Conservation (phyloP, 2,888 invertebrate genomes). For the Polietes domitor region DNA sequence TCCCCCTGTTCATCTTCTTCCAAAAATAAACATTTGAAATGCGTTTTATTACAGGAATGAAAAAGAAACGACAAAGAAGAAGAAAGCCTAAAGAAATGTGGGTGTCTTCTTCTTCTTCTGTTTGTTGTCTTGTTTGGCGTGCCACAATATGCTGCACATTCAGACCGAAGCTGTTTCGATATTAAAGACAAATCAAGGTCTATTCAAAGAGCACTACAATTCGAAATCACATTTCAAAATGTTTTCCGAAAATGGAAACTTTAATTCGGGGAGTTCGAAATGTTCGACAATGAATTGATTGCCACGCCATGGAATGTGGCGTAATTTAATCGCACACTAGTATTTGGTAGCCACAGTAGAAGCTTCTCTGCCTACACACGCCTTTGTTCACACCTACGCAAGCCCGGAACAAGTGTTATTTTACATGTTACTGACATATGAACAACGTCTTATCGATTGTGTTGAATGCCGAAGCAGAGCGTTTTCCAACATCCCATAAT, state of each 20-base stretch:
- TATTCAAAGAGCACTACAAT: conserved; percentile 13
- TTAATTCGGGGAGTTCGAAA: neutral
- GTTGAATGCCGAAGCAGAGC: no score
- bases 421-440: no score
- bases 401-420: no score
- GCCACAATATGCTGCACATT: conserved; percentile 5
- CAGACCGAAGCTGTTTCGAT: conserved; percentile 34
- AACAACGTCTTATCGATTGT: no score
- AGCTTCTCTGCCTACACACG: no score
- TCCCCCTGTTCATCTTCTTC: conserved; percentile 5
- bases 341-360: no score
- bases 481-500: no score
- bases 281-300: no score
- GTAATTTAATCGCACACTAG: no score
- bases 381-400: no score
- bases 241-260: neutral
- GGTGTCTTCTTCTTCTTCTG: conserved; percentile 13
- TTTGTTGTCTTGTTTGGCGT: conserved; percentile 3
- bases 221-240: neutral
- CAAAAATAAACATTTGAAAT: conserved; percentile 55
- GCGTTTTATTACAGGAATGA: conserved; percentile 40
- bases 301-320: no score
- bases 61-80: neutral
- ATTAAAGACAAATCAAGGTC: conserved; percentile 53
- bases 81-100: conserved; percentile 41